phyloP scores from a whole-genome alignment of 2,797 vertebrate species.

The Hemibagrus guttatus region DNA sequence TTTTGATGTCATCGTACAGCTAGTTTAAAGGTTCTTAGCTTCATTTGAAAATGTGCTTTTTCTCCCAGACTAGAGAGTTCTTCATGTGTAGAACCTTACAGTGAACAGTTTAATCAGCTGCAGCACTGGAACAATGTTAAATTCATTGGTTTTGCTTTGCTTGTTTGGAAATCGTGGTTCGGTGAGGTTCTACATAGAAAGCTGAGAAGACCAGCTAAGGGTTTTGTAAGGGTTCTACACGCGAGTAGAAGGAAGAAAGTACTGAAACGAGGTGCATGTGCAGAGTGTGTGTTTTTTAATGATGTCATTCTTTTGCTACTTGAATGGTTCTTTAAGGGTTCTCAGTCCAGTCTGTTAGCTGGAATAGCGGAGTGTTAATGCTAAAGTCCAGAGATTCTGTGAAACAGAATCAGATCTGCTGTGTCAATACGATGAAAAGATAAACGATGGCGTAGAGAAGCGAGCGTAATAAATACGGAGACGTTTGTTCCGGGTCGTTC shows the following conservation, averaged over 20 bases:
- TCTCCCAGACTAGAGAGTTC: neutral
- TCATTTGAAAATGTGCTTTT: neutral
- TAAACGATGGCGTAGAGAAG: neutral
- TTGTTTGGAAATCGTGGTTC: neutral
- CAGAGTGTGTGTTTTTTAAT: neutral
- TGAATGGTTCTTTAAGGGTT: neutral
- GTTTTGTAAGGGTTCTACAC: fast-evolving
- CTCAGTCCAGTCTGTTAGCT: neutral
- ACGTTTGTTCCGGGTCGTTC: neutral
- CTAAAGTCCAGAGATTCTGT: too few relatives aligned
- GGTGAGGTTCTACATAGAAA: neutral
- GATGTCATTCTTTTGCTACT: neutral
- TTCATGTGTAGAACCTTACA: neutral
- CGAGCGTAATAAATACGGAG: neutral
- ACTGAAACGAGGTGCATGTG: neutral
- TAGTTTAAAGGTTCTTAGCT: neutral
- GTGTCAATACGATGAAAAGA: too few relatives aligned
- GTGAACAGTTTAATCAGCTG: neutral
- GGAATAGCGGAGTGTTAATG: too few relatives aligned
- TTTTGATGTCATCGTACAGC: neutral
- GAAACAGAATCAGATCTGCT: neutral
- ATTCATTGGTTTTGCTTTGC: neutral
- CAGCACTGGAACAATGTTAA: neutral
- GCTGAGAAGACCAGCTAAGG: neutral
- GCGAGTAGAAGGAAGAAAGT: neutral